Evolutionary conservation across 1,140 invertebrate genomes (phyloP).

Genomic region (Solen grandis): DNA sequence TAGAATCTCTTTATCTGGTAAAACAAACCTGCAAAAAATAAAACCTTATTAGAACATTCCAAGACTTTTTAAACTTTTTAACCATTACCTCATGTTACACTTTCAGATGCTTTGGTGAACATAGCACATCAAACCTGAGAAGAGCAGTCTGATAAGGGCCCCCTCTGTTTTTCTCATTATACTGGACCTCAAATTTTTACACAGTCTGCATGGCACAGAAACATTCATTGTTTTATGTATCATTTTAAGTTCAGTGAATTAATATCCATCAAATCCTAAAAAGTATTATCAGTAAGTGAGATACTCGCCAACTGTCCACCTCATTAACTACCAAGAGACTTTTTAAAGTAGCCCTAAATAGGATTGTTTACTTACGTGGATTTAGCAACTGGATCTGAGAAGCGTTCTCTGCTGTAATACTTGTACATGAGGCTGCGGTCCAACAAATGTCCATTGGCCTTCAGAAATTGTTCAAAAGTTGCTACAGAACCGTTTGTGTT

Average conservation of each 20-base stretch:
- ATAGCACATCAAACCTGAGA: too few species aligned
- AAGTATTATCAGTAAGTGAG: background rate
- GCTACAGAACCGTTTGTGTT: conserved; percentile 36
- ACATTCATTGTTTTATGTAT: too few species aligned
- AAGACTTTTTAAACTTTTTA: background rate
- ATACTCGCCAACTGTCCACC: too few species aligned
- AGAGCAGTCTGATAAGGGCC: too few species aligned
- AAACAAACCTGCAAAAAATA: conserved; percentile 29
- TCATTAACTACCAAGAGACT: too few species aligned
- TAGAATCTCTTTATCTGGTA: conserved; percentile 28
- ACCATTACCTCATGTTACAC: background rate
- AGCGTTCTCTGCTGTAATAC: conserved; percentile 73
- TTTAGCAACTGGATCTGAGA: conserved; percentile 66
- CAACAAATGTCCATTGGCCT: conserved; percentile 65
- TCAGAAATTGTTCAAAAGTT: conserved; percentile 76
- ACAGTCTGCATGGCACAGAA: background rate
- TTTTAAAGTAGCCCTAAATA: too few species aligned
- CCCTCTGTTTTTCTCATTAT: too few species aligned
- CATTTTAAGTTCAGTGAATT: too few species aligned
- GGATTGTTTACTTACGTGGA: conserved; percentile 65
- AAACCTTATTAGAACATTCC: background rate
- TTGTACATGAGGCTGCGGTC: conserved; percentile 70
- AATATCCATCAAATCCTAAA: background rate
- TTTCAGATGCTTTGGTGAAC: too few species aligned
- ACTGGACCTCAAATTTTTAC: too few species aligned